Conservation (phyloP, 1,140 invertebrate species). For the Pogonognathellus flavescens region DNA sequence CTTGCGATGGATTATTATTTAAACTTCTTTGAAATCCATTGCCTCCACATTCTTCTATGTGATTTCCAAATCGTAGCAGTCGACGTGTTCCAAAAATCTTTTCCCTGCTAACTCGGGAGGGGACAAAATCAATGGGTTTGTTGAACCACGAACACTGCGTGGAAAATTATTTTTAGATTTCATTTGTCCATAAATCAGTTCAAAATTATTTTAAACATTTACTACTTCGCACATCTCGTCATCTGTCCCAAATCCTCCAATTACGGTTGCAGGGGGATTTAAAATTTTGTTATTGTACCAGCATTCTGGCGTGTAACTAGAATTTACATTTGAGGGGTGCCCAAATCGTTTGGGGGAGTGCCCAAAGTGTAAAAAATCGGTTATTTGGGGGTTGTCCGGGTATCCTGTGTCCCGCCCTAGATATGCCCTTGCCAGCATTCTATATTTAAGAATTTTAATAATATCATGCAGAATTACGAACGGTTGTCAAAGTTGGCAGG, state of each 20-base stretch:
- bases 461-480: background rate
- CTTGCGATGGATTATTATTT: background rate
- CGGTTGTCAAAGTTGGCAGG: background rate
- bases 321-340: too few relatives aligned
- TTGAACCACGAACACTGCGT: background rate
- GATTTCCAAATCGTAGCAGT: background rate
- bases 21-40: conserved; percentile 25
- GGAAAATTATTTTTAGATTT: background rate
- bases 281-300: conserved; percentile 8
- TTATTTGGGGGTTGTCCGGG: too few relatives aligned
- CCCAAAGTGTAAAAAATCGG: too few relatives aligned
- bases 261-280: background rate
- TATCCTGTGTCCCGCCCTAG: too few relatives aligned
- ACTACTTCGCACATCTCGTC: conserved; percentile 91
- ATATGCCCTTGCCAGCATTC: too few relatives aligned
- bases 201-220: conserved; percentile 56
- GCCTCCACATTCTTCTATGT: conserved; percentile 8
- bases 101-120: background rate
- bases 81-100: background rate
- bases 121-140: background rate
- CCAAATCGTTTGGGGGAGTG: too few relatives aligned
- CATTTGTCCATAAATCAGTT: background rate
- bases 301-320: too few relatives aligned
- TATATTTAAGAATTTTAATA: background rate
- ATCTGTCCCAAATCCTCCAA: conserved; percentile 82